These are phyloP conservation scores for Drosophila colorata DNA, from an alignment of 2,888 invertebrate genomes.

Conservation along the genomic window DNA sequence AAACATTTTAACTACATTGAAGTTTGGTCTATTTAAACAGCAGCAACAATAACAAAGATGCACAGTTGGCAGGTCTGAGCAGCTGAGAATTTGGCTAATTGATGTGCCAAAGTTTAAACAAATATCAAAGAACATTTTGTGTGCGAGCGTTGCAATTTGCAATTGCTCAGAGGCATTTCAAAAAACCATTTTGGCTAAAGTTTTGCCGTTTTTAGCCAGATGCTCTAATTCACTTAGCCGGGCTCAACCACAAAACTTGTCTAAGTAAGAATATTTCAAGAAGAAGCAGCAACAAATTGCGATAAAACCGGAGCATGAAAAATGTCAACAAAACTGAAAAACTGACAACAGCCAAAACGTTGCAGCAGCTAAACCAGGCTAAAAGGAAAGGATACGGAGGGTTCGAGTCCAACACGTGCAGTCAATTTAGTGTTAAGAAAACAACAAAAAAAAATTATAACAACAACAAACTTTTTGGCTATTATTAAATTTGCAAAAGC, in stretches of 20 bases:
- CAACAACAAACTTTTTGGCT: constrained; percentile 57
- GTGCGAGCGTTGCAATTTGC: constrained; percentile 11
- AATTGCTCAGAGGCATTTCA: constrained; percentile 48
- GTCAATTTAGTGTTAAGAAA: constrained; percentile 56
- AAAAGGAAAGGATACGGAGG: not conserved
- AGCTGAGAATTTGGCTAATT: constrained; percentile 44
- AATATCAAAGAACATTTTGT: constrained; percentile 34
- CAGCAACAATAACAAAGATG: constrained; percentile 41
- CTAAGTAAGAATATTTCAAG: constrained; percentile 51
- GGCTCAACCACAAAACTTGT: constrained; percentile 52
- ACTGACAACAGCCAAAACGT: constrained; percentile 34
- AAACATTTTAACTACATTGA: constrained; percentile 50
- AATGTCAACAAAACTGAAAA: constrained; percentile 63
- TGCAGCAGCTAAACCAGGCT: constrained; percentile 6
- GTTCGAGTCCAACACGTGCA: constrained; percentile 39
- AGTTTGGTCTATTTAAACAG: constrained; percentile 41
- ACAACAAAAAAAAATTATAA: not conserved
- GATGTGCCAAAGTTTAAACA: constrained; percentile 51
- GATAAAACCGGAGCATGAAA: constrained; percentile 47
- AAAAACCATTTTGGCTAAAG: constrained; percentile 62
- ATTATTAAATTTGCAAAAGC: constrained; percentile 68
- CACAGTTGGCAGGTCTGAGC: not conserved
- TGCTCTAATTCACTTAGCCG: constrained; percentile 61
- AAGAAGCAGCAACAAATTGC: constrained; percentile 52
- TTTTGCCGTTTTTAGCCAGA: constrained; percentile 56